phyloP scores from a whole-genome alignment of 2,113 vertebrate genomes.

The Paradoxurus hermaphroditus region DNA sequence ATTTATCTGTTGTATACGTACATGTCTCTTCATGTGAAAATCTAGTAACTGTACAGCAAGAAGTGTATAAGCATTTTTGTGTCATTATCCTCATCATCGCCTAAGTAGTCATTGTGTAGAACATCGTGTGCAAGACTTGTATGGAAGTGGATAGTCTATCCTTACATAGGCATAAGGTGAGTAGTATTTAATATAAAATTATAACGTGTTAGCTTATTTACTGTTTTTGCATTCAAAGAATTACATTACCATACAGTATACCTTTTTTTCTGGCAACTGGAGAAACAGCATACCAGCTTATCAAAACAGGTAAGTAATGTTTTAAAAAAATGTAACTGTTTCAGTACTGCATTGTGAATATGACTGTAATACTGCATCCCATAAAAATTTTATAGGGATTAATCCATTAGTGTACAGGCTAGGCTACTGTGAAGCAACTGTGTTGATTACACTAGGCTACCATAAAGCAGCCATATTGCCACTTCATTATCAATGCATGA shows the following conservation, averaged over 20 bases:
- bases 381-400: neutral
- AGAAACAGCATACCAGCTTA: neutral
- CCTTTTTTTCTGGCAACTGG: neutral
- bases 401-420: neutral
- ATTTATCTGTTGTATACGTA: neutral
- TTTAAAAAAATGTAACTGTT: neutral
- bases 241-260: neutral
- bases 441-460: neutral
- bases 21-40: neutral
- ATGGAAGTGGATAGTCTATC: neutral
- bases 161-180: neutral
- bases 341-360: neutral
- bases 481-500: neutral
- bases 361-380: neutral
- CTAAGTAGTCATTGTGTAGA: neutral
- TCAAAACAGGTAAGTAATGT: no score
- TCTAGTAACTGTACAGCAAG: neutral
- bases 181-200: neutral
- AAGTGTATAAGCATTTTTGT: neutral
- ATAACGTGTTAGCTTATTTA: neutral
- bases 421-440: neutral
- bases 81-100: neutral
- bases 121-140: neutral
- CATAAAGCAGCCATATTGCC: neutral
- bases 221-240: neutral